phyloP scores from a whole-genome alignment of 2,888 invertebrate species.

The Colostygia pectinataria region DNA sequence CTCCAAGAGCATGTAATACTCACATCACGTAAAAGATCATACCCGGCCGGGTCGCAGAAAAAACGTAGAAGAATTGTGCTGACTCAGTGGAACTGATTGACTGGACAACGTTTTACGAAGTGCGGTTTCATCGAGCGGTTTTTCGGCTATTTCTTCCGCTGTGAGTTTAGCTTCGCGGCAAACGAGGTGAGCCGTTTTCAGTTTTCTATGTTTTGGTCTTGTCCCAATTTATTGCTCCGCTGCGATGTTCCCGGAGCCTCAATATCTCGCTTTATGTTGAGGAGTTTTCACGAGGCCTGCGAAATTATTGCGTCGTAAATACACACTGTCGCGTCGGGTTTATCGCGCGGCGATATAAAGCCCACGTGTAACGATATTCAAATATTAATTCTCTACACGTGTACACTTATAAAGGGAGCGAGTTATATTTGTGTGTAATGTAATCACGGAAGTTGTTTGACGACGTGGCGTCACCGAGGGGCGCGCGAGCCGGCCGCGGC shows the following conservation, averaged over 20 bases:
- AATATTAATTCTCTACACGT: constrained; percentile 25
- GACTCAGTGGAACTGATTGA: background rate
- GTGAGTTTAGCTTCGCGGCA: background rate
- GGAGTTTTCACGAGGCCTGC: constrained; percentile 19
- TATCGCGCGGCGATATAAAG: constrained; percentile 19
- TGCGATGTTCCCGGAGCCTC: constrained; percentile 6
- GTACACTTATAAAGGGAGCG: constrained; percentile 12
- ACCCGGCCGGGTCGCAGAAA: too few relatives aligned
- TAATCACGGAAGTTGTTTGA: constrained; percentile 4
- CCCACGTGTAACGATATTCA: constrained; percentile 18
- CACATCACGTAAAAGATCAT: too few relatives aligned
- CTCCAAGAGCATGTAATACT: too few relatives aligned
- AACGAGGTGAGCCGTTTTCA: constrained; percentile 8
- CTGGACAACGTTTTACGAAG: background rate
- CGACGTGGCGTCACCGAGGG: background rate
- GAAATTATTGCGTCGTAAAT: constrained; percentile 23
- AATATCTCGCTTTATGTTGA: constrained; percentile 16
- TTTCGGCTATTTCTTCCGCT: background rate
- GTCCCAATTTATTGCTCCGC: constrained; percentile 15
- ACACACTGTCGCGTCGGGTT: constrained; percentile 17
- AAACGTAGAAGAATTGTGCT: too few relatives aligned
- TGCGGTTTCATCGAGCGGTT: background rate
- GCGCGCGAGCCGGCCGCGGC: background rate
- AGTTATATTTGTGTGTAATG: background rate
- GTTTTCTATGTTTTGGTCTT: constrained; percentile 8